Evolutionary conservation across 2,888 invertebrate species (phyloP), one percentile per base, ranked within the genome.

Genomic region (Incurvaria masculella): DNA sequence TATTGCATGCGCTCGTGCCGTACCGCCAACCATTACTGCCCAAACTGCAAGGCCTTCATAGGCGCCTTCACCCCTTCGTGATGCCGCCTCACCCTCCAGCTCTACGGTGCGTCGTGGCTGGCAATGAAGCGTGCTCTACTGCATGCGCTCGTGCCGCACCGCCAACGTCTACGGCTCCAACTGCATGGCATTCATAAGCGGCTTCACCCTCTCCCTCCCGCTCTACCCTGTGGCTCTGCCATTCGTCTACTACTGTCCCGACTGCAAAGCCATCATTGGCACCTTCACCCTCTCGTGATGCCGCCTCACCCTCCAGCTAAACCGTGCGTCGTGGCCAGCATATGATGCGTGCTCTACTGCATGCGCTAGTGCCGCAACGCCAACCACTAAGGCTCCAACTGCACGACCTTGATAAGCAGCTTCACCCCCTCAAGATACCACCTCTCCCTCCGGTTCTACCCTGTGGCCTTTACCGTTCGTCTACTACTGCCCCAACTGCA

Each of bases 11-110:
- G 64, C 40, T 78, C 78, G 11, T 78, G 76, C 65, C 81, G 81
- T 64, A 80, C 81, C 53, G 81, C 75, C 46, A 79, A 78, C 55
- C 78, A 78, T 58, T 81, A 79, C 68, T 80, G 79, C 57, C 78
- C 79, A 18, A 62, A 69, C 51, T 74, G 76, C 59, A 66, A 68
- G 52, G 76, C 72, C 5, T 78, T 72, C 57, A 58, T 76, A 48
- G 78, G 78, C 16, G 61, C 71, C 21, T 66, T 72, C 51, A 61
- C 64, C 11, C 74, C 73, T 14, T 73, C 76, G 21, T 78, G 64
- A 73, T 11, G 18, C 6, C 23, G 33, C 14, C 33, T 11, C 14
- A 3, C 11, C n/a, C n/a, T n/a, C n/a, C n/a, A n/a, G n/a, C n/a
- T n/a, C n/a, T n/a, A n/a, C n/a, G n/a, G n/a, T n/a, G n/a, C n/a